Evolutionary conservation across 2,797 vertebrate genomes (phyloP).

Genomic region (Agapornis canus): DNA sequence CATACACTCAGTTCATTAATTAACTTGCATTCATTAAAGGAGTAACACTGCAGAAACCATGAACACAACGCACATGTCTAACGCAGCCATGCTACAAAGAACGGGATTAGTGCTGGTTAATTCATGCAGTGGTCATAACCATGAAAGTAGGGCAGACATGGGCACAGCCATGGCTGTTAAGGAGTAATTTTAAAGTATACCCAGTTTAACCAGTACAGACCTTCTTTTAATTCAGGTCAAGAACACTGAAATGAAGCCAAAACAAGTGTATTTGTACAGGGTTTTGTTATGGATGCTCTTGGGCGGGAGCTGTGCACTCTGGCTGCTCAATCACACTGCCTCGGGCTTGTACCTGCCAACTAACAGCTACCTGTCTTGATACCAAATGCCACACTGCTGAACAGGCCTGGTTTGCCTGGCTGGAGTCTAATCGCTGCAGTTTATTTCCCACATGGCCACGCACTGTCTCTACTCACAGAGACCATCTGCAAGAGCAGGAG

Average conservation of each 20-base stretch:
- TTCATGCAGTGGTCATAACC: not conserved
- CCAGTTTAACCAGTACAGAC: not conserved
- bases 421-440: constrained; percentile 45
- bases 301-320: not conserved
- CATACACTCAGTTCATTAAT: not conserved
- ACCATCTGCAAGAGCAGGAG: not conserved
- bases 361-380: not conserved
- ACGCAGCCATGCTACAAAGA: not conserved
- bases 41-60: not conserved
- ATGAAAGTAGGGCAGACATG: not conserved
- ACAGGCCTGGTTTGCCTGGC: not conserved
- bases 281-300: not conserved
- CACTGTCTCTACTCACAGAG: not conserved
- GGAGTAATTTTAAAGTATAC: not conserved
- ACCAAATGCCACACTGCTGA: not conserved
- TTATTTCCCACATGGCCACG: constrained; percentile 11
- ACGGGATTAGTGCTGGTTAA: not conserved
- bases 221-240: not conserved
- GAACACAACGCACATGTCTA: not conserved
- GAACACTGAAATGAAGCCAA: not conserved
- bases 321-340: not conserved
- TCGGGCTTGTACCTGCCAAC: not conserved
- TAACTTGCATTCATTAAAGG: not conserved
- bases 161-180: not conserved
- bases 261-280: fast-evolving